phyloP scores from a whole-genome alignment of 2,113 vertebrate species.

The Xenopus tropicalis region UCB_Xtro_10.0 CM004446.2:112234001-112234500 shows the following conservation, averaged over 20 bases:
- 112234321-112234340: conserved; percentile 56
- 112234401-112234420: conserved; percentile 53
- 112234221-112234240: too few species aligned
- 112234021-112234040: too few species aligned
- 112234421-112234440: conserved; percentile 64
- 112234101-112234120: too few species aligned
- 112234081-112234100: too few species aligned
- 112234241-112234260: too few species aligned
- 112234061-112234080: too few species aligned
- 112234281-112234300: conserved; percentile 62
- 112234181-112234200: background rate
- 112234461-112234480: conserved; percentile 63
- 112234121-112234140: too few species aligned
- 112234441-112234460: conserved; percentile 47
- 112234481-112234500: conserved; percentile 25
- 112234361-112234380: conserved; percentile 67
- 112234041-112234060: too few species aligned
- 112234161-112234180: too few species aligned
- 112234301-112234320: conserved; percentile 53
- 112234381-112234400: conserved; percentile 64
- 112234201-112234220: too few species aligned
- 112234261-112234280: conserved; percentile 53
- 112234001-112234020: too few species aligned
- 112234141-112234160: too few species aligned
- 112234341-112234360: conserved; percentile 54